Conservation (phyloP, 1,140 invertebrate genomes). For the Aphis gossypii region DNA sequence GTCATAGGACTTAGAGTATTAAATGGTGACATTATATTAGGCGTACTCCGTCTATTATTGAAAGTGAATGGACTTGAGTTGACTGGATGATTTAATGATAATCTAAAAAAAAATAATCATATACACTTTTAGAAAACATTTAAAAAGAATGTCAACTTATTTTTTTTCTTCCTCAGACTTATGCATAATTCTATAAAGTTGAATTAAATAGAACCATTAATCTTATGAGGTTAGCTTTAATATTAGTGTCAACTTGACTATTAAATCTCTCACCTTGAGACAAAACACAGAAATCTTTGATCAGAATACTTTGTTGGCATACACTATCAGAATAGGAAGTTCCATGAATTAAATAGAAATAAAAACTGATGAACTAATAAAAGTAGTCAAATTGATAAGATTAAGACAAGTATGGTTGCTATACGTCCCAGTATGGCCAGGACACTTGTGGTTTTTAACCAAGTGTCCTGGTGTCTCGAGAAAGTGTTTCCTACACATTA, state of each 20-base stretch:
- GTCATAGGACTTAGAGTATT: slow-evolving; percentile 46
- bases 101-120: slow-evolving; percentile 9
- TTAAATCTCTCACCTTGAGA: too few species aligned
- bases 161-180: neutral
- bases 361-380: too few species aligned
- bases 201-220: neutral
- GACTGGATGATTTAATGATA: slow-evolving; percentile 45
- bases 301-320: too few species aligned
- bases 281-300: too few species aligned
- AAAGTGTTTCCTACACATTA: neutral
- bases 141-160: neutral
- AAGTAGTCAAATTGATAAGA: too few species aligned
- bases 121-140: neutral
- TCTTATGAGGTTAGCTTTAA: neutral
- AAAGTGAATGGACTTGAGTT: slow-evolving; percentile 50
- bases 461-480: too few species aligned
- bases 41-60: slow-evolving; percentile 48
- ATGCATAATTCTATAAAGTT: neutral
- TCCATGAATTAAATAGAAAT: too few species aligned
- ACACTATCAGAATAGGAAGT: too few species aligned
- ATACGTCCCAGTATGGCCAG: too few species aligned
- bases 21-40: slow-evolving; percentile 54
- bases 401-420: too few species aligned
- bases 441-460: too few species aligned
- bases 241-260: too few species aligned